Percentiles rank a stretch among this genome's conserved stretches.
Conservation (phyloP, 2,113 vertebrate species). For the Neodontobutis hainanensis region DNA sequence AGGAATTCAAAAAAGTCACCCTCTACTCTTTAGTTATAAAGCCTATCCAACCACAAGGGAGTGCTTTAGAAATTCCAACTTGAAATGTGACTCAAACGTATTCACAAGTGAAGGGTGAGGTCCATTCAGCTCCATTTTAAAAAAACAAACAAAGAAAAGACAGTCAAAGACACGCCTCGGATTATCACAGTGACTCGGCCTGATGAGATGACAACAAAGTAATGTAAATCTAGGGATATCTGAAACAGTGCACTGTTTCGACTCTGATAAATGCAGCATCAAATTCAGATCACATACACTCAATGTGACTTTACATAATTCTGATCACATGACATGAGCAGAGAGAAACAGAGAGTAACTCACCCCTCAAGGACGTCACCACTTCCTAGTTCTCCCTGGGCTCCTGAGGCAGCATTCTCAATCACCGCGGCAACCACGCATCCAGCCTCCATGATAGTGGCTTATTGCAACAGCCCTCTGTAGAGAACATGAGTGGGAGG, state of each 20-base stretch:
- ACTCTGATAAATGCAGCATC: constrained; percentile 9
- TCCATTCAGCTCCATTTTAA: constrained; percentile 61
- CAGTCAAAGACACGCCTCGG: constrained; percentile 25
- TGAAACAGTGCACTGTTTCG: not conserved
- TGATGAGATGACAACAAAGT: constrained; percentile 39
- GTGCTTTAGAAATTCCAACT: constrained; percentile 62
- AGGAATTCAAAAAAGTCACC: constrained; percentile 39
- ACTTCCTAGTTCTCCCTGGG: constrained; percentile 72
- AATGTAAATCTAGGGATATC: constrained; percentile 4
- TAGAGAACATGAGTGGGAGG: constrained; percentile 58
- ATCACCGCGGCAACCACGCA: constrained; percentile 78
- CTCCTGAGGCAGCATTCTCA: constrained; percentile 71
- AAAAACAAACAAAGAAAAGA: constrained; percentile 50
- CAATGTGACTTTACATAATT: constrained; percentile 23
- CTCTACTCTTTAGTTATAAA: constrained; percentile 66
- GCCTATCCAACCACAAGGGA: constrained; percentile 64
- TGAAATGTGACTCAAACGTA: constrained; percentile 70
- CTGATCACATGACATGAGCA: constrained; percentile 32
- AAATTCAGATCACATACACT: constrained; percentile 6
- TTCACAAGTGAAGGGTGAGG: constrained; percentile 62
- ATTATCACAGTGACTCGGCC: constrained; percentile 43
- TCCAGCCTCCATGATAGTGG: constrained; percentile 78
- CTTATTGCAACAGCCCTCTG: constrained; percentile 77
- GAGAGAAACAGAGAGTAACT: constrained; percentile 48
- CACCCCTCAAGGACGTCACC: constrained; percentile 78